Conservation (phyloP, 2,888 invertebrate genomes). For the Dynastes tityus region DNA sequence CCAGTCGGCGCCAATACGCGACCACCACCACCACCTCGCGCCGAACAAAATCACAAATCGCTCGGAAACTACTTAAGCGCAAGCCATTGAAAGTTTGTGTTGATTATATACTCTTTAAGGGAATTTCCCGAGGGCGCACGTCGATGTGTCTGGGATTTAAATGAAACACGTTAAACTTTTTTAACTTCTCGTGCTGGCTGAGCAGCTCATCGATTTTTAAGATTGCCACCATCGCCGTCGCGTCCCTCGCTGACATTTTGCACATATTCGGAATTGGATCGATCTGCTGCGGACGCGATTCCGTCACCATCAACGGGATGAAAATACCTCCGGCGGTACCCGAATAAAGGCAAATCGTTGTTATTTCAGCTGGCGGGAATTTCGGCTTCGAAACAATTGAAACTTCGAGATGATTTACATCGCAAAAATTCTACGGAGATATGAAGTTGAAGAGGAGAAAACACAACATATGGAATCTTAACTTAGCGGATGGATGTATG, state of each 20-base stretch:
- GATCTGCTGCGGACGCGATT: slow-evolving; percentile 2
- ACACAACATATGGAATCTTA: too few relatives aligned
- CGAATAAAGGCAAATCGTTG: not conserved
- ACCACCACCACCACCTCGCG: not conserved
- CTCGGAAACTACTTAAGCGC: slow-evolving; percentile 25
- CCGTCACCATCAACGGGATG: not conserved
- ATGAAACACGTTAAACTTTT: slow-evolving; percentile 24
- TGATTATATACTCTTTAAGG: slow-evolving; percentile 26
- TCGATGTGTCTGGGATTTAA: slow-evolving; percentile 26
- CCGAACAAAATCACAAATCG: slow-evolving; percentile 16
- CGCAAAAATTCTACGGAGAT: too few relatives aligned
- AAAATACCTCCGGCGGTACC: not conserved
- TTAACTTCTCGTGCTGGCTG: not conserved
- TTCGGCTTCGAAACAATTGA: too few relatives aligned
- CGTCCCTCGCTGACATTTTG: slow-evolving; percentile 2
- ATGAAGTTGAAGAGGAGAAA: too few relatives aligned
- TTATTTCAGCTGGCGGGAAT: not conserved
- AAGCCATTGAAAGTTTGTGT: slow-evolving; percentile 23
- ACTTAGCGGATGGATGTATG: too few relatives aligned
- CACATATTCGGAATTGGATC: slow-evolving; percentile 14
- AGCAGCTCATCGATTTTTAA: slow-evolving; percentile 10
- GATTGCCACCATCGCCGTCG: slow-evolving; percentile 10
- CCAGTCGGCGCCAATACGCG: not conserved
- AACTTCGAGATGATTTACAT: too few relatives aligned
- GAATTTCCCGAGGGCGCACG: slow-evolving; percentile 25